Base-by-base conservation (phyloP, 2,888 invertebrate genomes). In the Eupithecia centaureata region DNA sequence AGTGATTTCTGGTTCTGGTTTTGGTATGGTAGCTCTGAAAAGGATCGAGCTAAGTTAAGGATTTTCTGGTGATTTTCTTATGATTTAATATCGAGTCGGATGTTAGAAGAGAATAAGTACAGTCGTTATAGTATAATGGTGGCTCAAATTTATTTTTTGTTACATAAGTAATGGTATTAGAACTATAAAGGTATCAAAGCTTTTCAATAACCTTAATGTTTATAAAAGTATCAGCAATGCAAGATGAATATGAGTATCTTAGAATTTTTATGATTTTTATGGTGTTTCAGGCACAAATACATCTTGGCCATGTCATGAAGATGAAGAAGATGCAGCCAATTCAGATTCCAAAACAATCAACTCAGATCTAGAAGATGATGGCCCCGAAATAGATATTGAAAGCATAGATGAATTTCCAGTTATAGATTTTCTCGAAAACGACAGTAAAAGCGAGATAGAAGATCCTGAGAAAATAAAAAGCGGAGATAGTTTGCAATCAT, bases 281-380 rank as follows among this genome's bases (percentile, higher is more conserved):
- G 5, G 15, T 30, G n/a, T 66, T 65, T 13, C 67, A 92, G 93
- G 91, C 10, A 93, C 93, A 25, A 92, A 92, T 70, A 78, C 91
- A 35, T 82, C 84, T 15, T 93, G 91, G 92, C 92, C 92, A 0
- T 91, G 87, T 71, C 90, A 91, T 58, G 93, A 93, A 71, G 92
- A 93, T 47, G 93, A 93, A 67, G 93, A 92, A 75, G 92, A 90
- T 67, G 88, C 79, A 57, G 90, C 86, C 0, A 90, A 92, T 77
- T 93, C 93, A 1, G 93, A 93, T 77, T 82, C 89, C 28, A 93
- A 91, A 76, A 90, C 92, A 57, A 77, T 86, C 0, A 89, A 90
- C 71, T 92, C 92, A 0, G 92, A 92, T 76, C 76, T 86, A 13
- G 92, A 92, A 2, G 91, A 91, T 47, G 91, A 90, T 33, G 83